Evolutionary conservation across 2,888 invertebrate species (phyloP), one percentile per base, ranked within the genome.

Genomic region (Acanthosepion esculentum): DNA sequence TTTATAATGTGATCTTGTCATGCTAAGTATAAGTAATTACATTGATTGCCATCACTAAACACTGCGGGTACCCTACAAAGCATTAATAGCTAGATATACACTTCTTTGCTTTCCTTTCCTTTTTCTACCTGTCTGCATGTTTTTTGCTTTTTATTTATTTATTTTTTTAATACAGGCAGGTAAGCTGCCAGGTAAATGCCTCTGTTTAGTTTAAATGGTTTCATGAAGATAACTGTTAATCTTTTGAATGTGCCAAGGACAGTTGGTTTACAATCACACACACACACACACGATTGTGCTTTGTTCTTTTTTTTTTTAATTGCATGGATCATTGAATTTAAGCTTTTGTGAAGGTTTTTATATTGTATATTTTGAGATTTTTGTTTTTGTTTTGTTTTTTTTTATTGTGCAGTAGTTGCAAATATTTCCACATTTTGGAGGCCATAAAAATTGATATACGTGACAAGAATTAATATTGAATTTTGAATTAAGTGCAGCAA

Each of bases 131-230:
- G 8, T 64, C 12, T 64, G 8, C 12, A 12, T 64, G 8, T 29
- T 64, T 7, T 29, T 64, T 64, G n/a, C n/a, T 29, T 64, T 64
- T 7, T 29, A 29, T 64, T 29, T 64, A 20, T 59, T 23, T 23
- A 0, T 23, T 7, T 59, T 64, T 29, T 10, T 12, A 23, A 59
- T 59, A 78, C 78, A 10, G 29, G 78, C 78, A 78, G 78, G 78
- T 78, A 78, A 78, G 78, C 78, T 78, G 78, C 78, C n/a, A 78
- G 78, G 78, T 78, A n/a, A 78, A 78, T 78, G 78, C n/a, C 59
- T 59, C 20, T 59, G 64, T 64, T 78, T 78, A n/a, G 29, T 8
- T 78, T 78, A 78, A 78, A 78, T 78, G n/a, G 78, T 78, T 78
- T 78, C 78, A 78, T 78, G 29, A n/a, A 29, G 29, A 78, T 78